A percentile compares a stretch with the other conserved stretches of the same genome.
These are phyloP conservation scores for Urocyon cinereoargenteus DNA, from an alignment of 2,797 vertebrate genomes.

Conservation along the genomic window DNA sequence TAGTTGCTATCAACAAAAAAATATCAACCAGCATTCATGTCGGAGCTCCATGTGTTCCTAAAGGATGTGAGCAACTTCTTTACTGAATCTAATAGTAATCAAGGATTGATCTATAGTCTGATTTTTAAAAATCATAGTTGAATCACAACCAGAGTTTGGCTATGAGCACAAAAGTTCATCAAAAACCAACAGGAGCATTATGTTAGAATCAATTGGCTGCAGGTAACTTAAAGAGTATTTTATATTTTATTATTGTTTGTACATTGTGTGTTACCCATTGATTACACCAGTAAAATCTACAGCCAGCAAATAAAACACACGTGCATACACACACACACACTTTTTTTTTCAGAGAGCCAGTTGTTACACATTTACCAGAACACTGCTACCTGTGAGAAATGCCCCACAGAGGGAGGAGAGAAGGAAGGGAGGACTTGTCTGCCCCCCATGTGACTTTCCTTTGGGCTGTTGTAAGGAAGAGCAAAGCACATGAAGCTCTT, in stretches of 20 bases:
- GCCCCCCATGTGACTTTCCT: not conserved
- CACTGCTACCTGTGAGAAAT: not conserved
- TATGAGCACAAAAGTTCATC: not conserved
- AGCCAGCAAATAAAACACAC: not conserved
- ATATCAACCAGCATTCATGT: not conserved
- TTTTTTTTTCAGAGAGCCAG: not conserved
- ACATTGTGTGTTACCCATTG: not conserved
- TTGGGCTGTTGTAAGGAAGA: not conserved
- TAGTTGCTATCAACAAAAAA: not conserved
- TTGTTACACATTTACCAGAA: not conserved
- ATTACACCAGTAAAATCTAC: not conserved
- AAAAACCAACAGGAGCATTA: not conserved
- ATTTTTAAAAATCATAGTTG: not conserved
- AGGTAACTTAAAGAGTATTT: not conserved
- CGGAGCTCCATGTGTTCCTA: not conserved
- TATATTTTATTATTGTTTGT: not conserved
- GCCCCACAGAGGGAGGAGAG: too few species aligned
- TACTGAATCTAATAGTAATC: not conserved
- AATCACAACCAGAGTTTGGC: not conserved
- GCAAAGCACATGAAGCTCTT: rapidly evolving
- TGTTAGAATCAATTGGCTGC: not conserved
- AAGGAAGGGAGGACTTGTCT: not conserved
- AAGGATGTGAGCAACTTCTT: not conserved
- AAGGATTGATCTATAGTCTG: not conserved
- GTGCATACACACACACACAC: not conserved